phyloP scores from a whole-genome alignment of 2,797 vertebrate genomes.

The Geotrypetes seraphini region DNA sequence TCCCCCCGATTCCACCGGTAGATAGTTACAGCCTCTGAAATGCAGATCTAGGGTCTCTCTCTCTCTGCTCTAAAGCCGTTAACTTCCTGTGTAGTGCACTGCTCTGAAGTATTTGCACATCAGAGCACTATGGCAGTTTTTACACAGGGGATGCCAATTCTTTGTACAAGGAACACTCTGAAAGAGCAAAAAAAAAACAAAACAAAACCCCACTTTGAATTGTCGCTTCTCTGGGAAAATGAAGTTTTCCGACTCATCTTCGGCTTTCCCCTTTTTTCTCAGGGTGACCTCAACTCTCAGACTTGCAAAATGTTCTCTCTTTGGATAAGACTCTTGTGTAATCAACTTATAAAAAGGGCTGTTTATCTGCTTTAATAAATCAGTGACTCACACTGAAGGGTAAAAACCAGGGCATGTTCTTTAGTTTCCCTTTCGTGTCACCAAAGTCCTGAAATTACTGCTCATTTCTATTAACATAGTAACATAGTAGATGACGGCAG shows the following conservation, averaged over 20 bases:
- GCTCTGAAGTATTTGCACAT: slow-evolving; percentile 53
- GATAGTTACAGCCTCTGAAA: too few species aligned
- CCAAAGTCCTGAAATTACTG: too few species aligned
- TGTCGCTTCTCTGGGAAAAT: slow-evolving; percentile 41
- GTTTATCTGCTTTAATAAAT: slow-evolving; percentile 33
- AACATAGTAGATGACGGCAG: too few species aligned
- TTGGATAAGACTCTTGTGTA: slow-evolving; percentile 21
- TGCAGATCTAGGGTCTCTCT: too few species aligned
- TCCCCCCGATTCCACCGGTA: too few species aligned
- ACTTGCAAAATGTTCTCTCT: slow-evolving; percentile 32
- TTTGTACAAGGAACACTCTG: slow-evolving; percentile 30
- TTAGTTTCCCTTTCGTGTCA: too few species aligned
- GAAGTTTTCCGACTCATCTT: slow-evolving; percentile 30
- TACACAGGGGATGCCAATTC: slow-evolving; percentile 40
- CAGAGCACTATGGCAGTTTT: slow-evolving; percentile 39
- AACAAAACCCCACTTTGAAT: too few species aligned
- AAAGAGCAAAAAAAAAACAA: too few species aligned
- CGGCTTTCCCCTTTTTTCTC: slow-evolving; percentile 39
- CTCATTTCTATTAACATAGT: too few species aligned
- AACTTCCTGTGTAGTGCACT: slow-evolving; percentile 8
- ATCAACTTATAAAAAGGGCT: slow-evolving; percentile 33
- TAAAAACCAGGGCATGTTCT: too few species aligned
- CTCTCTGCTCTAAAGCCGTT: not conserved
- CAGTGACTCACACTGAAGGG: slow-evolving; percentile 10
- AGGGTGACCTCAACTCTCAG: slow-evolving; percentile 56